A percentile compares a stretch with the other conserved stretches of the same genome.
These are phyloP conservation scores for Dasypolia templi DNA, from an alignment of 2,888 invertebrate genomes.

Conservation along the genomic window DNA sequence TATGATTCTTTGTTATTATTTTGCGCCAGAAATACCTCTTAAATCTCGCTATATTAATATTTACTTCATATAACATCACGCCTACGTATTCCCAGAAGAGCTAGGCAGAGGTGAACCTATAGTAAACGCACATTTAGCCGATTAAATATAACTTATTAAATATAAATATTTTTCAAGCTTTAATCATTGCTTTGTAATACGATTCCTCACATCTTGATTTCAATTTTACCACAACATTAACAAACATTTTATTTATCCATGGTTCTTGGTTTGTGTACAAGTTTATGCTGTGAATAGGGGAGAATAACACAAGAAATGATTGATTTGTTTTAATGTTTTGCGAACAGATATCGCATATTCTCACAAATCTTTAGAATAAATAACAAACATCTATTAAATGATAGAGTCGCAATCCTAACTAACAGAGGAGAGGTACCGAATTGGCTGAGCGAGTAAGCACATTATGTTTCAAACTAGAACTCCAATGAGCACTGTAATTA, in stretches of 20 bases:
- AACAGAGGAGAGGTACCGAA: neutral
- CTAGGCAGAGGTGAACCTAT: too few relatives aligned
- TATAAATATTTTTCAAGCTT: neutral
- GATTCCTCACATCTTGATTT: neutral
- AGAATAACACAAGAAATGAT: slow-evolving; percentile 6
- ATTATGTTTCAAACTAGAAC: slow-evolving; percentile 28
- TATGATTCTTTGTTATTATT: neutral
- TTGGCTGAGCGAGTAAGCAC: slow-evolving; percentile 23
- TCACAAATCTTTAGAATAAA: slow-evolving; percentile 2
- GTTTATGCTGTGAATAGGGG: slow-evolving; percentile 8
- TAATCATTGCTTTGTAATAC: neutral
- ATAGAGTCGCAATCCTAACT: neutral
- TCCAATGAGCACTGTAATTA: neutral
- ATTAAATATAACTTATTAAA: too few relatives aligned
- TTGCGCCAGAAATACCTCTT: neutral
- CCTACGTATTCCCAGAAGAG: too few relatives aligned
- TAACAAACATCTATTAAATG: neutral
- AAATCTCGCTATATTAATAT: neutral
- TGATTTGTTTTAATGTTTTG: slow-evolving; percentile 1
- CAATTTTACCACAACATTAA: neutral
- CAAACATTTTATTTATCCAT: neutral
- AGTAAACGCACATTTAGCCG: too few relatives aligned
- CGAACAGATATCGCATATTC: neutral
- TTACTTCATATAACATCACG: too few relatives aligned
- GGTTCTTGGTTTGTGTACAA: neutral